These are phyloP conservation scores for Sebastes aleutianus DNA, from an alignment of 2,797 vertebrate species.

Conservation along the genomic window DNA sequence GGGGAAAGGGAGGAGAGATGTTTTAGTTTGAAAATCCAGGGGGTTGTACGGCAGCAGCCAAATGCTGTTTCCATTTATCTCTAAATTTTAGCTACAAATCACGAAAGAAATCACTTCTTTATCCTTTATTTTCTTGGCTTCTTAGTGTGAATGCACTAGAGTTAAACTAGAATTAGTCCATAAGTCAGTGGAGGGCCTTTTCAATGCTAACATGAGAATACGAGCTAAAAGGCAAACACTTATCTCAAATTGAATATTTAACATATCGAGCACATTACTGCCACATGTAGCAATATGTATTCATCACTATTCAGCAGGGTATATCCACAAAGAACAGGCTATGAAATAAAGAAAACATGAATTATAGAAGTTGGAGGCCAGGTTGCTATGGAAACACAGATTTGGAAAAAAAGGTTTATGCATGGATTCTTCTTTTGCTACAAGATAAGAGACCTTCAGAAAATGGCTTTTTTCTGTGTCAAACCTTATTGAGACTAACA, in stretches of 20 bases:
- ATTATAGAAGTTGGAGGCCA: slow-evolving; percentile 39
- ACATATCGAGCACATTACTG: background rate
- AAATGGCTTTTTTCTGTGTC: background rate
- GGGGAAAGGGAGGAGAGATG: background rate
- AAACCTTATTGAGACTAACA: background rate
- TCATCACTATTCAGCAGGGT: background rate
- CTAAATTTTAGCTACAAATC: background rate
- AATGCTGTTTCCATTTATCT: background rate
- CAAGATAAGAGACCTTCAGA: slow-evolving; percentile 3
- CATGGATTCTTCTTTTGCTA: slow-evolving; percentile 18
- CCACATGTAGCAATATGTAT: background rate
- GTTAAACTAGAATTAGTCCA: background rate
- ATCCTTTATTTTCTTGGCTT: background rate
- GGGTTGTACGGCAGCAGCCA: background rate
- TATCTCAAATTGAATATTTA: slow-evolving; percentile 41
- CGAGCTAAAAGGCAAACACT: background rate
- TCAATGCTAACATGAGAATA: background rate
- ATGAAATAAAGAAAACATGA: slow-evolving; percentile 14
- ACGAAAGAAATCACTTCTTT: background rate
- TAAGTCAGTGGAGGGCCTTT: background rate
- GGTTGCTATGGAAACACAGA: slow-evolving; percentile 72
- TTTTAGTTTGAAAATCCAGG: background rate
- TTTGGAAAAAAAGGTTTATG: slow-evolving; percentile 22
- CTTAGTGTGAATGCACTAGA: background rate
- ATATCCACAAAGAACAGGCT: background rate